Evolutionary conservation across 2,888 invertebrate species (phyloP).

Genomic region (Dione vanillae): DNA sequence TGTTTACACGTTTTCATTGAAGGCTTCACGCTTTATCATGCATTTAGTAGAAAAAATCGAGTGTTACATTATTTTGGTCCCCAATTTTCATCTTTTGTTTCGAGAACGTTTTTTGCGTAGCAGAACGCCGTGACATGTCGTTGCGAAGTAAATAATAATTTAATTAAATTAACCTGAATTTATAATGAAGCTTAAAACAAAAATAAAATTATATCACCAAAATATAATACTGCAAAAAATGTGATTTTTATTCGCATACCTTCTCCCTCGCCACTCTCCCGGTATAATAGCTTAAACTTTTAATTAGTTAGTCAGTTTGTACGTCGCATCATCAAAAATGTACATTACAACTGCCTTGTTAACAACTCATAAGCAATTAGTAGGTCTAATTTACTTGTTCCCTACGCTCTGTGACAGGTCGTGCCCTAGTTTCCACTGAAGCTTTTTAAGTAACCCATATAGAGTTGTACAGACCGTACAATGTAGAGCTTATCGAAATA

Average conservation of each 20-base stretch:
- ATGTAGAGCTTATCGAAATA: background rate
- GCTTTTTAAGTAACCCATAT: conserved; percentile 17
- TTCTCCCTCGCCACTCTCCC: background rate
- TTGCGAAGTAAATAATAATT: too few relatives aligned
- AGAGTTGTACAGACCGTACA: background rate
- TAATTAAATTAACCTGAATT: too few relatives aligned
- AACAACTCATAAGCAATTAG: conserved; percentile 41
- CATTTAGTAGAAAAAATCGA: background rate
- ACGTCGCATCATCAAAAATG: conserved; percentile 34
- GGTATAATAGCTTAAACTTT: conserved; percentile 22
- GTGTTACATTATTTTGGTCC: too few relatives aligned
- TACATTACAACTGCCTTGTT: conserved; percentile 36
- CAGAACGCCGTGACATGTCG: too few relatives aligned
- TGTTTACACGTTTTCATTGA: background rate
- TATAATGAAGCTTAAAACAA: too few relatives aligned
- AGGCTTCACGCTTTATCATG: too few relatives aligned
- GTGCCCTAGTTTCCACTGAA: conserved; percentile 21
- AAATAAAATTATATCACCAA: background rate
- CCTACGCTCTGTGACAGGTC: conserved; percentile 33
- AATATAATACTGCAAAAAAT: background rate
- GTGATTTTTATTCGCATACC: background rate
- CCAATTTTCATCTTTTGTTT: too few relatives aligned
- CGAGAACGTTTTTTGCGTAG: too few relatives aligned
- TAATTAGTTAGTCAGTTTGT: conserved; percentile 30
- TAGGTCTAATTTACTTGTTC: conserved; percentile 30